Base-by-base conservation (phyloP, 2,888 invertebrate species). In the Endotricha flammealis region DNA sequence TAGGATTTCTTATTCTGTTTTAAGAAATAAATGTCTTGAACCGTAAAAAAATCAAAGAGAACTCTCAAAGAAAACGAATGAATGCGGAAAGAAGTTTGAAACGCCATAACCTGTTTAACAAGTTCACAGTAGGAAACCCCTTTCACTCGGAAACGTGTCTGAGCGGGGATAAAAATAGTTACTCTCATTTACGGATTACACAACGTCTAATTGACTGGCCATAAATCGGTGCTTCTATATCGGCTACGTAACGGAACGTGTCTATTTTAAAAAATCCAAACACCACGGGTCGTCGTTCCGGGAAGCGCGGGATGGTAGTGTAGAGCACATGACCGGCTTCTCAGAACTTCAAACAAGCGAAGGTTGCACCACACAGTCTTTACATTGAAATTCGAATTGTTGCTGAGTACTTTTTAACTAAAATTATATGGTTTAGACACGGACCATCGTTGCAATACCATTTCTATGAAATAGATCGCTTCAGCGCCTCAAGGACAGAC, bases 221-320 rank as follows among this genome's bases (percentile, higher is more conserved):
- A 71, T 75, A 74, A 77, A 75, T 76, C 64, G 52, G 61, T 49
- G 54, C 49, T 59, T 44, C 63, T 61, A 48, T 55, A 54, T 58
- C 53, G 50, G 51, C 47, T 57, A 52, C 48, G 62, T 65, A 79
- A 78, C 71, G 73, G 76, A 74, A 70, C 69, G 72, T 54, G 56
- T 75, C 79, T 79, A 78, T 79, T 78, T 81, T 70, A 74, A 80
- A n/a, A 80, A 80, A 79, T 77, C 65, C 71, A 78, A 77, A 66
- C 69, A 61, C 65, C 50, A 51, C 60, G 59, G 65, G 58, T 65
- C 65, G 66, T 48, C 53, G 57, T 78, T 78, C 78, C 57, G 56
- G 67, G 78, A 80, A 80, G 48, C 58, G 57, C 57, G 47, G 51
- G 57, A 11, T 7, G 16, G 27, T 54, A 51, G 40, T 59, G 44